Percentiles rank a stretch among this genome's conserved stretches.
Conservation (phyloP, 2,113 vertebrate species). For the Oryzias melastigma region DNA sequence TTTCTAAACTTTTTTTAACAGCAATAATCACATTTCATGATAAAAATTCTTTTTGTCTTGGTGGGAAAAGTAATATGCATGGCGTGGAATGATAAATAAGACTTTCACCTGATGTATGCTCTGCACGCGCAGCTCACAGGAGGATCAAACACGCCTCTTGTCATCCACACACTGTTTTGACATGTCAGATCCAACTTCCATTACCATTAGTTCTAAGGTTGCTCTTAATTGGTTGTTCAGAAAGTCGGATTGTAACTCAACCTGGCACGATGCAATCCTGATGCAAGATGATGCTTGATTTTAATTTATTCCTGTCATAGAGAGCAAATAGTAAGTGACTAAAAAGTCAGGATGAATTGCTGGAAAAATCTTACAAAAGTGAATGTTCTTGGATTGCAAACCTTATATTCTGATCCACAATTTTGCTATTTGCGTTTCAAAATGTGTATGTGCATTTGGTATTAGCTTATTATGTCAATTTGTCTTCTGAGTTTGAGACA, state of each 20-base stretch:
- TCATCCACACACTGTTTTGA: conserved; percentile 24
- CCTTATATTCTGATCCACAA: too few relatives aligned
- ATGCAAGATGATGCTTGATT: conserved; percentile 48
- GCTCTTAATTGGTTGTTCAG: conserved; percentile 35
- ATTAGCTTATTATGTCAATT: too few relatives aligned
- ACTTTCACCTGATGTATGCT: neutral
- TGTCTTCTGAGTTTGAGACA: too few relatives aligned
- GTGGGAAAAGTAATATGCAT: neutral
- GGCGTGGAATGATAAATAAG: neutral
- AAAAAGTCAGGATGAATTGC: conserved; percentile 16
- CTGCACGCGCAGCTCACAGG: conserved; percentile 7
- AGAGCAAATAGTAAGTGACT: neutral
- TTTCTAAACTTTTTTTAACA: too few relatives aligned
- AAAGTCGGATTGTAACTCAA: conserved; percentile 39
- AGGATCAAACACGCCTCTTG: conserved; percentile 19
- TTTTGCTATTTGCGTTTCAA: too few relatives aligned
- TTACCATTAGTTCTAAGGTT: conserved; percentile 55
- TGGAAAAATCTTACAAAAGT: too few relatives aligned
- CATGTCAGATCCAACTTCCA: conserved; percentile 41
- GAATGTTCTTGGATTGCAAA: too few relatives aligned
- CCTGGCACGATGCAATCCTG: conserved; percentile 40
- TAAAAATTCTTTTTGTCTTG: neutral
- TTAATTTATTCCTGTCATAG: conserved; percentile 2
- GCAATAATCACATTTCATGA: neutral
- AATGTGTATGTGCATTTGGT: too few relatives aligned